phyloP scores from a whole-genome alignment of 1,140 invertebrate species.

The Vanessa atalanta region DNA sequence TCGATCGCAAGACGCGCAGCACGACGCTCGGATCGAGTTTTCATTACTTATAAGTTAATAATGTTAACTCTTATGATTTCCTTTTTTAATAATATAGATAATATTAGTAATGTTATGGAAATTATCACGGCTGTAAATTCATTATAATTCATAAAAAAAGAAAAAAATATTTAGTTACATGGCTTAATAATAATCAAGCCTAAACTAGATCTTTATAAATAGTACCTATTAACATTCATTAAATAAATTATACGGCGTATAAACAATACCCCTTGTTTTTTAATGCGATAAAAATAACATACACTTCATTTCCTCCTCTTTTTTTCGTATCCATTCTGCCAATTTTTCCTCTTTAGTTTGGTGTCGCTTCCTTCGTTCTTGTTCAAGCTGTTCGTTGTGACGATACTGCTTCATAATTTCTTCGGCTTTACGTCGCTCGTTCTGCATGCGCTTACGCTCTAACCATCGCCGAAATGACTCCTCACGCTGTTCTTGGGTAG shows the following conservation, averaged over 20 bases:
- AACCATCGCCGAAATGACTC: constrained; percentile 69
- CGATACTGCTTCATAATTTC: constrained; percentile 63
- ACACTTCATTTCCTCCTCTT: constrained; percentile 80
- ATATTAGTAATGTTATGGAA: too few relatives aligned
- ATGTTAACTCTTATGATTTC: background rate
- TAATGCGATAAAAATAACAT: constrained; percentile 10
- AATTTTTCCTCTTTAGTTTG: constrained; percentile 77
- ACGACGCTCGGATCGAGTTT: constrained; percentile 69
- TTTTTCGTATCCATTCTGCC: constrained; percentile 77
- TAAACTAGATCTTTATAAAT: too few relatives aligned
- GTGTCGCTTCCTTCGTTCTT: constrained; percentile 62
- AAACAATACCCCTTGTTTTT: too few relatives aligned
- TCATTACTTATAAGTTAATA: constrained; percentile 55
- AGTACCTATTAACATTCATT: too few relatives aligned
- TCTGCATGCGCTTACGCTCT: constrained; percentile 61
- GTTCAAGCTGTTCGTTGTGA: constrained; percentile 58
- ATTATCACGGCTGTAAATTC: too few relatives aligned
- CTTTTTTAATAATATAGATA: too few relatives aligned
- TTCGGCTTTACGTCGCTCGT: constrained; percentile 59
- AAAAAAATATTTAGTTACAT: too few relatives aligned
- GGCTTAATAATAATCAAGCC: too few relatives aligned
- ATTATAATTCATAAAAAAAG: too few relatives aligned
- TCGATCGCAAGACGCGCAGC: constrained; percentile 72
- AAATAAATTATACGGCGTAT: too few relatives aligned
- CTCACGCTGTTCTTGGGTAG: constrained; percentile 61